Evolutionary conservation across 1,140 invertebrate genomes (phyloP).

Genomic region (Nephotettix cincticeps): DNA sequence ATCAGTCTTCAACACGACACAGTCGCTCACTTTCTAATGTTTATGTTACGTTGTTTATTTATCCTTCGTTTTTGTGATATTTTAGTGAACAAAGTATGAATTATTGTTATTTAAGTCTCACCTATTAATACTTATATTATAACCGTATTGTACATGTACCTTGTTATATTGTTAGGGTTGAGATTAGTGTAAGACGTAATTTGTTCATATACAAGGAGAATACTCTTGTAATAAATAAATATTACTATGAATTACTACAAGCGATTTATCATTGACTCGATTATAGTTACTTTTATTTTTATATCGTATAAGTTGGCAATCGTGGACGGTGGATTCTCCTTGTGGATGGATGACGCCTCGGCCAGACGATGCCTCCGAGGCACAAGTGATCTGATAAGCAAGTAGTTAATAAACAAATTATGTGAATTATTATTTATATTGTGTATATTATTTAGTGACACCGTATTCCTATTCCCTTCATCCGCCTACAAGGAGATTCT

Average conservation of each 20-base stretch:
- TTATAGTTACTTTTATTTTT: conserved; percentile 32
- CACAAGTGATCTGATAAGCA: conserved; percentile 33
- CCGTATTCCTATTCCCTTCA: too few relatives aligned
- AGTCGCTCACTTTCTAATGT: conserved; percentile 38
- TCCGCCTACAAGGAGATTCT: too few relatives aligned
- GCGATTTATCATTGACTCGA: conserved; percentile 26
- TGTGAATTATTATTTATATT: conserved; percentile 36
- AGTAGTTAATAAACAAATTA: conserved; percentile 37
- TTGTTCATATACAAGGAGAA: conserved; percentile 41
- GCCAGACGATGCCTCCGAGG: conserved; percentile 5
- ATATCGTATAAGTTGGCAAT: conserved; percentile 27
- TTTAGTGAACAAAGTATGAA: conserved; percentile 43
- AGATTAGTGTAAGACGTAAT: conserved; percentile 36
- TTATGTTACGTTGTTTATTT: conserved; percentile 35
- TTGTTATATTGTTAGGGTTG: conserved; percentile 45
- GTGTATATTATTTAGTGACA: not conserved
- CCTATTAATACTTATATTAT: conserved; percentile 41
- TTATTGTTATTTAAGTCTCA: conserved; percentile 44
- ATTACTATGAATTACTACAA: conserved; percentile 32
- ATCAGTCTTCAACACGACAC: conserved; percentile 35
- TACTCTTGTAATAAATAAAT: conserved; percentile 34
- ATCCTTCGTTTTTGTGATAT: conserved; percentile 44
- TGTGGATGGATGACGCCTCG: conserved; percentile 36
- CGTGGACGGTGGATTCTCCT: conserved; percentile 35
- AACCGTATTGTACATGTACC: conserved; percentile 41